Percentiles rank a stretch among this genome's conserved stretches.
phyloP scores from a whole-genome alignment of 1,140 invertebrate species.

The Cardiocondyla obscurior region DNA sequence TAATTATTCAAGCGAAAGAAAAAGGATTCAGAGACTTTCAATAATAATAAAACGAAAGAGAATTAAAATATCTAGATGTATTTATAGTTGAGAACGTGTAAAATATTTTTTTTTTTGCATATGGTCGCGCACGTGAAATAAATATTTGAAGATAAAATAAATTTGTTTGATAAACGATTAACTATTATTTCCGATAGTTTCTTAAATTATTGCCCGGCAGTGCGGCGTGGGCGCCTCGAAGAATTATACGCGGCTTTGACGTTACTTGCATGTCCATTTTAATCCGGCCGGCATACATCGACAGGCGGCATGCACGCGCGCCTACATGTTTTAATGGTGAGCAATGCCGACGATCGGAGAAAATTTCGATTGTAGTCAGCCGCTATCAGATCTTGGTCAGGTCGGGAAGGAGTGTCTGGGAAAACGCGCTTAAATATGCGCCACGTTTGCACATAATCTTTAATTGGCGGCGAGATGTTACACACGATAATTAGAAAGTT shows the following conservation, averaged over 20 bases:
- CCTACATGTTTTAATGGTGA: conserved; percentile 78
- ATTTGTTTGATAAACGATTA: background rate
- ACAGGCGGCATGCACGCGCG: conserved; percentile 73
- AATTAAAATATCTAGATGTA: background rate
- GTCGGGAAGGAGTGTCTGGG: conserved; percentile 79
- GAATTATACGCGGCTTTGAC: conserved; percentile 21
- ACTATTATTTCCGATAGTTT: background rate
- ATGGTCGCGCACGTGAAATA: background rate
- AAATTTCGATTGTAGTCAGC: conserved; percentile 79
- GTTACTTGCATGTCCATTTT: conserved; percentile 66
- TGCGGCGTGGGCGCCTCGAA: conserved; percentile 17
- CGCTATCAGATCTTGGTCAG: conserved; percentile 80
- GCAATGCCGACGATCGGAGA: conserved; percentile 77
- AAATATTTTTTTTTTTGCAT: background rate
- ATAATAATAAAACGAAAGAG: conserved; percentile 4
- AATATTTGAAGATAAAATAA: background rate
- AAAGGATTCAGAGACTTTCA: background rate
- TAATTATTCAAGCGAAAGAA: background rate
- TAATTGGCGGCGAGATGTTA: conserved; percentile 39
- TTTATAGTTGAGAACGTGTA: background rate
- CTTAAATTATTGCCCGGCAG: conserved; percentile 22
- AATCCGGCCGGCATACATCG: conserved; percentile 72
- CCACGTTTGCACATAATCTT: conserved; percentile 46
- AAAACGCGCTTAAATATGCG: conserved; percentile 74
- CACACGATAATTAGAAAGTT: conserved; percentile 59